These are phyloP conservation scores for Drosophila aldrichi DNA, from an alignment of 2,888 invertebrate genomes.

Conservation along the genomic window DNA sequence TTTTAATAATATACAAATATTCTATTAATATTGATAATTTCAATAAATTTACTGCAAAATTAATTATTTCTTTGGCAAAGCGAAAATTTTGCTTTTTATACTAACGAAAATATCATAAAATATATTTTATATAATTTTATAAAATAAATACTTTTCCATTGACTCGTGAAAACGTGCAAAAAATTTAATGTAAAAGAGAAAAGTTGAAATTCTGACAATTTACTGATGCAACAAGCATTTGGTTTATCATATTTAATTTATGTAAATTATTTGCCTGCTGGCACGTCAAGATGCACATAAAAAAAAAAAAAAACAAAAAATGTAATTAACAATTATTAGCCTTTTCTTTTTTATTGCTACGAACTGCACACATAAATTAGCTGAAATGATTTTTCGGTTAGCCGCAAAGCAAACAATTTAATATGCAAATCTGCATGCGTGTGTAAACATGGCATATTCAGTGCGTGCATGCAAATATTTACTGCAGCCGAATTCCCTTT, in stretches of 20 bases:
- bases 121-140: too few species aligned
- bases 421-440: slow-evolving; percentile 39
- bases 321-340: slow-evolving; percentile 49
- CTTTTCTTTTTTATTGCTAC: slow-evolving; percentile 11
- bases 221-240: background rate
- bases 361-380: slow-evolving; percentile 59
- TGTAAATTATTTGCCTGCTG: slow-evolving; percentile 1
- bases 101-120: too few species aligned
- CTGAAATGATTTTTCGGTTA: slow-evolving; percentile 66
- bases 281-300: slow-evolving; percentile 32
- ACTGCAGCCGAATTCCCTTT: slow-evolving; percentile 36
- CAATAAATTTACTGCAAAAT: too few species aligned
- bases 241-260: slow-evolving; percentile 12
- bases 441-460: slow-evolving; percentile 3
- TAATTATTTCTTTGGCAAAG: too few species aligned
- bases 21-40: too few species aligned
- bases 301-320: too few species aligned
- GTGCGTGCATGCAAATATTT: slow-evolving; percentile 9
- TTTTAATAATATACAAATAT: too few species aligned
- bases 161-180: background rate
- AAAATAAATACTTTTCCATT: background rate
- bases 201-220: background rate
- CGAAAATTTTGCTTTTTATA: too few species aligned
- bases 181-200: background rate
- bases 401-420: slow-evolving; percentile 66